phyloP scores from a whole-genome alignment of 2,113 vertebrate genomes.

The Scomber colias region DNA sequence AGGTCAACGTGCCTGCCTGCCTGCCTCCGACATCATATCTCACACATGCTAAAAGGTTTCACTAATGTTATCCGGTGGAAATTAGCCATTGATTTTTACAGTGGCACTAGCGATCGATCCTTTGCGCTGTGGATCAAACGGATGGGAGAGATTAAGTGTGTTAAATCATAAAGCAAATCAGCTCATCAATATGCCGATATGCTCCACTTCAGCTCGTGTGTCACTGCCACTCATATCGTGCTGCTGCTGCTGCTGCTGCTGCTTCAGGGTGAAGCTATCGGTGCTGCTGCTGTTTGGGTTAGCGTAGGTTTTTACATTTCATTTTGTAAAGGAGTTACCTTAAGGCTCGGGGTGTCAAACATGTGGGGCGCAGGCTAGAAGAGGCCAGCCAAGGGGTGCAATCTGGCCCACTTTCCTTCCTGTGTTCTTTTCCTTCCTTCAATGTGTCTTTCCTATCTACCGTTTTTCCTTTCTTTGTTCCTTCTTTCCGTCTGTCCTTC shows the following conservation, averaged over 20 bases:
- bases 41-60: conserved; percentile 66
- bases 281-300: background rate
- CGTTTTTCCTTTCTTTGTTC: no score
- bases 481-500: no score
- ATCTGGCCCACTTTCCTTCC: no score
- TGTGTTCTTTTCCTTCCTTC: no score
- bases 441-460: no score
- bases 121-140: conserved; percentile 67
- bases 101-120: conserved; percentile 63
- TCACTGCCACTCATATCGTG: background rate
- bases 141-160: conserved; percentile 71
- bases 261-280: background rate
- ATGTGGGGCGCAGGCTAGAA: no score
- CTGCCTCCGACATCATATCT: conserved; percentile 49
- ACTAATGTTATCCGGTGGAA: conserved; percentile 78
- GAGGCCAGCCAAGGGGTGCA: no score
- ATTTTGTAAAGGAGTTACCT: no score
- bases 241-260: no score
- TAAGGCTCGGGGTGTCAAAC: no score
- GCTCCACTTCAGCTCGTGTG: conserved; percentile 40
- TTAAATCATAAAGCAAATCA: conserved; percentile 78
- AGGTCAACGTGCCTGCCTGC: conserved; percentile 46
- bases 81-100: conserved; percentile 80
- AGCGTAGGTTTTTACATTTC: background rate
- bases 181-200: conserved; percentile 63